These are phyloP conservation scores for Epinephelus awoara DNA, from an alignment of 2,797 vertebrate genomes.

Conservation along the genomic window DNA sequence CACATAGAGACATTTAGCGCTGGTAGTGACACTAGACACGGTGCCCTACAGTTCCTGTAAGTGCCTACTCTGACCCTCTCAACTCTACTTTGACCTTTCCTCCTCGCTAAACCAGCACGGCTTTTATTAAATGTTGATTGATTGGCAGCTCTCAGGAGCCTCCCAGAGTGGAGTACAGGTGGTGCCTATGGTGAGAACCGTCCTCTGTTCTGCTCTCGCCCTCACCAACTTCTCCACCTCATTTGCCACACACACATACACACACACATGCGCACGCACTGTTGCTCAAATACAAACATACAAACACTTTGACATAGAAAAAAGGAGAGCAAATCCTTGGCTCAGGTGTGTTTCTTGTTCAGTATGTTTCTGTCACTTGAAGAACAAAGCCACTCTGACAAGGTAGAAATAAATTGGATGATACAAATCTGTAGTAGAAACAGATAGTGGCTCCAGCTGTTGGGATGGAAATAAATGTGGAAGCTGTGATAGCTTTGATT, in stretches of 20 bases:
- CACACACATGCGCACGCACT: not conserved
- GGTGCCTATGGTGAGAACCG: slow-evolving; percentile 81
- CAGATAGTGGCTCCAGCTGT: slow-evolving; percentile 34
- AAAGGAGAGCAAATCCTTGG: slow-evolving; percentile 17
- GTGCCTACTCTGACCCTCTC: slow-evolving; percentile 53
- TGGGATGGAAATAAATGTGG: slow-evolving; percentile 66
- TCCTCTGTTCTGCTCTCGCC: slow-evolving; percentile 57
- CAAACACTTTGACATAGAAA: not conserved
- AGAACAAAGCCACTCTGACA: not conserved
- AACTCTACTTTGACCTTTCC: slow-evolving; percentile 70
- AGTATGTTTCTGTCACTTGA: slow-evolving; percentile 6
- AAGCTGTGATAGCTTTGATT: slow-evolving; percentile 71
- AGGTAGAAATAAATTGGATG: slow-evolving; percentile 20
- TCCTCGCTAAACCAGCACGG: slow-evolving; percentile 60
- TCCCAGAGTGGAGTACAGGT: slow-evolving; percentile 83
- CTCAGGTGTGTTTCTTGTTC: not conserved
- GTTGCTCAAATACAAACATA: not conserved
- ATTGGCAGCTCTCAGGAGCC: slow-evolving; percentile 84
- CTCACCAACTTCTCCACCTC: slow-evolving; percentile 43
- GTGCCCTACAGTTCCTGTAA: slow-evolving; percentile 10
- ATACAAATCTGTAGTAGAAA: slow-evolving; percentile 24
- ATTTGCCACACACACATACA: slow-evolving; percentile 28
- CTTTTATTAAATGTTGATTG: slow-evolving; percentile 85
- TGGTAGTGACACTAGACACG: slow-evolving; percentile 2
- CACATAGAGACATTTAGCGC: slow-evolving; percentile 26